Evolutionary conservation across 2,888 invertebrate species (phyloP), one percentile per base, ranked within the genome.

Genomic region (Amphimallon solstitiale): DNA sequence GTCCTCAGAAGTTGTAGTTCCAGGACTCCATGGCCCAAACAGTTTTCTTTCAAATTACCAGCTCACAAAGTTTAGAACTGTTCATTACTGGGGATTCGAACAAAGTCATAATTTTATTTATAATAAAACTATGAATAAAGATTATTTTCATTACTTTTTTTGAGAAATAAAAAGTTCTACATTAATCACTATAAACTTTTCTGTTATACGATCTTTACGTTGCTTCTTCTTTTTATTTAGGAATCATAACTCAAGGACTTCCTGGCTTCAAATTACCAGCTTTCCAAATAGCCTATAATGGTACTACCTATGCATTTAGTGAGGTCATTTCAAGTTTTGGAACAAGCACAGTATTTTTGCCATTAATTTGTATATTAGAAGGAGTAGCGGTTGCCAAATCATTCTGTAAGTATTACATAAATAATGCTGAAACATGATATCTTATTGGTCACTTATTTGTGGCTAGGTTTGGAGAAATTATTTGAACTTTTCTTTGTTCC

Each of bases 301-400:
- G 86, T 56, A 86, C 86, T 1, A 85, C 88, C 0, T 81, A 86
- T 34, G 75, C 77, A 56, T 92, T 93, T 71, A 74, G 78, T 0
- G 87, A 87, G 9, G 90, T 93, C 88, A 73, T 89, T 5, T 78
- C 84, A 9, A 85, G 85, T 66, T 85, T 89, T 66, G 90, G 90
- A 0, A 84, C 86, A 0, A 88, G 89, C 17, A 80, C 90, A 0
- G 81, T 87, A 5, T 89, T 91, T n/a, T 86, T 92, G 78, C 91
- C 92, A 0, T 78, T 92, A 2, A 88, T 92, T 3, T 88, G 91
- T 1, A 86, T 92, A 70, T 78, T 92, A 66, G 92, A 92, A 79
- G 89, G 87, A 74, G 86, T 92, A 46, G 91, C 92, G 0, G 90
- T 92, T 35, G 90, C 90, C 1, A 92, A 92, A 77, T 89, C 92